Evolutionary conservation across 2,113 vertebrate genomes (phyloP).

Genomic region (Tragelaphus strepsiceros): DNA sequence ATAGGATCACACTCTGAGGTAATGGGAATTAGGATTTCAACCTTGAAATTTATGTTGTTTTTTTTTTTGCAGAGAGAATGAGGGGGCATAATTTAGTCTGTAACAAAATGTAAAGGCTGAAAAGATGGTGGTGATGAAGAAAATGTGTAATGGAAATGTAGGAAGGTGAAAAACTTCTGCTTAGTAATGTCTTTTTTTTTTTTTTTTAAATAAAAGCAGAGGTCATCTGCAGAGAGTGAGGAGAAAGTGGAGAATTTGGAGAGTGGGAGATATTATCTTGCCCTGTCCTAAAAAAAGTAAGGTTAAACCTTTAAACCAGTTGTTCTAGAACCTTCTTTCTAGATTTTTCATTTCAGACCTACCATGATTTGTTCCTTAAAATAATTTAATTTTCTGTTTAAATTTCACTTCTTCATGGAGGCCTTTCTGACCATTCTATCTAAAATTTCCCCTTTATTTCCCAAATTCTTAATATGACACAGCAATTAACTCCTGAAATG

Average conservation of each 20-base stretch:
- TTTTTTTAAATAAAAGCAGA: background rate
- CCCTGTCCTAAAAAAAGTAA: background rate
- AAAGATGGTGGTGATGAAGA: background rate
- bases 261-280: background rate
- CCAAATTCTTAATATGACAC: background rate
- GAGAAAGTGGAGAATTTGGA: background rate
- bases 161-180: background rate
- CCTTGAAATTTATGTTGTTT: background rate
- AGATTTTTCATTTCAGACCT: background rate
- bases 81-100: background rate
- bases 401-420: background rate
- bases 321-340: background rate
- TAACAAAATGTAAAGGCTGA: background rate
- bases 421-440: background rate
- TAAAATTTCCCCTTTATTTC: background rate
- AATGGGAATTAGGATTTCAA: too few relatives aligned
- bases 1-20: too few relatives aligned
- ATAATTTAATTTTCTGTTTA: background rate
- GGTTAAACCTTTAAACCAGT: background rate
- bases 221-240: background rate
- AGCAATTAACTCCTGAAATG: background rate
- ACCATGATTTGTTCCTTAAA: background rate
- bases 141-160: background rate
- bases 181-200: background rate
- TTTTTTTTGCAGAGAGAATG: background rate